Percentiles rank a stretch among this genome's conserved stretches.
Evolutionary conservation across 2,113 vertebrate genomes (phyloP).

Genomic region (Elaphurus davidianus): DNA sequence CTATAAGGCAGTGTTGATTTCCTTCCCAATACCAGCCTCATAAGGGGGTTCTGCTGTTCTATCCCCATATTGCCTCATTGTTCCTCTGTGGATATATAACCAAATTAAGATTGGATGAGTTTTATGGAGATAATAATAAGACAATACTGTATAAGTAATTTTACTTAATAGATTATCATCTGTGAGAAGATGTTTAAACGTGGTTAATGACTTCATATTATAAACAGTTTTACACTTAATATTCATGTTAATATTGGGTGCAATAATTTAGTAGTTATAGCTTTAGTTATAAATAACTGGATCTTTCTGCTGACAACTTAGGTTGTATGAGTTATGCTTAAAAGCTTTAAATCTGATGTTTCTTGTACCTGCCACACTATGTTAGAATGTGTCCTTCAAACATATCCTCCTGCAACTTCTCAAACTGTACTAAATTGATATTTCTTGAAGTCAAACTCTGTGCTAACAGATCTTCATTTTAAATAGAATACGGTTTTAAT

Average conservation of each 20-base stretch:
- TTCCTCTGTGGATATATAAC: constrained; percentile 49
- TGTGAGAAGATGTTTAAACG: constrained; percentile 57
- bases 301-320: constrained; percentile 89
- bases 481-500: constrained; percentile 92
- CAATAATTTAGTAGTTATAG: constrained; percentile 73
- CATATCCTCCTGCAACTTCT: constrained; percentile 86
- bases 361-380: constrained; percentile 88
- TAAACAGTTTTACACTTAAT: constrained; percentile 71
- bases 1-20: constrained; percentile 61
- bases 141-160: constrained; percentile 63
- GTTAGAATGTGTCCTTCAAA: constrained; percentile 90
- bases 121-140: constrained; percentile 65
- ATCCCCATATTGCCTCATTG: background rate
- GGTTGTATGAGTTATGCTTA: constrained; percentile 86
- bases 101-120: constrained; percentile 59
- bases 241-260: constrained; percentile 77
- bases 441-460: constrained; percentile 90
- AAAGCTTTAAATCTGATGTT: constrained; percentile 89
- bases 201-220: constrained; percentile 70
- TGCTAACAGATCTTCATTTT: constrained; percentile 93
- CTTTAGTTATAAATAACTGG: constrained; percentile 75
- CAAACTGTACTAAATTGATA: constrained; percentile 89
- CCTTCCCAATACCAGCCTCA: constrained; percentile 11
- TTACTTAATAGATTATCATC: constrained; percentile 68
- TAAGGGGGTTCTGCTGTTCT: constrained; percentile 27